Evolutionary conservation across 2,113 vertebrate genomes (phyloP).

Genomic region (Peromyscus leucopus): DNA sequence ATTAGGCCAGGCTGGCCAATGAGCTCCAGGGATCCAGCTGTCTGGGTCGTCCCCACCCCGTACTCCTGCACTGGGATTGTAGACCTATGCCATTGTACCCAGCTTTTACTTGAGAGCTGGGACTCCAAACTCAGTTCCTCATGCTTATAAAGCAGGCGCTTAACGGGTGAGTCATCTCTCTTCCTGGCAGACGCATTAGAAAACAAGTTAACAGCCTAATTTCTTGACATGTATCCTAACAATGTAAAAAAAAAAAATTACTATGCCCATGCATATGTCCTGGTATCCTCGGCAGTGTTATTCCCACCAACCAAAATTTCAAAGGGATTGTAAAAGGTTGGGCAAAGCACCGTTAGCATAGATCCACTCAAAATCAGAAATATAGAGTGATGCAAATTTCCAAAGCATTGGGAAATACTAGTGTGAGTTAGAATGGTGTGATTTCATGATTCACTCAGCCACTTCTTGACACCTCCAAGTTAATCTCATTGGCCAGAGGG

Average conservation of each 20-base stretch:
- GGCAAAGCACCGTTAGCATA: not conserved
- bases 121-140: not conserved
- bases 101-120: not conserved
- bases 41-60: too few species aligned
- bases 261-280: not conserved
- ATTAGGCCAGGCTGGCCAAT: not conserved
- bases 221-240: constrained; percentile 38
- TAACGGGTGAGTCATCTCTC: too few species aligned
- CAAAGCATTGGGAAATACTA: not conserved
- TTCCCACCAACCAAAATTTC: not conserved
- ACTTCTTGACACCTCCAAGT: not conserved
- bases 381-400: not conserved
- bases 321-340: not conserved
- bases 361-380: constrained; percentile 10
- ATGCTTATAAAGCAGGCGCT: too few species aligned
- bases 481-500: not conserved
- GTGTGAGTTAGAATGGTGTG: not conserved
- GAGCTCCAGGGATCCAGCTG: not conserved
- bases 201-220: not conserved
- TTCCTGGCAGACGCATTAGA: not conserved
- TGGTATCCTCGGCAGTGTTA: not conserved
- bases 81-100: too few species aligned
- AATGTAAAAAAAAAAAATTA: constrained; percentile 18
- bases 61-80: not conserved
- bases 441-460: not conserved